A percentile compares a stretch with the other conserved stretches of the same genome.
Evolutionary conservation across 1,140 invertebrate genomes (phyloP).

Genomic region (Drosophila oshimai): DNA sequence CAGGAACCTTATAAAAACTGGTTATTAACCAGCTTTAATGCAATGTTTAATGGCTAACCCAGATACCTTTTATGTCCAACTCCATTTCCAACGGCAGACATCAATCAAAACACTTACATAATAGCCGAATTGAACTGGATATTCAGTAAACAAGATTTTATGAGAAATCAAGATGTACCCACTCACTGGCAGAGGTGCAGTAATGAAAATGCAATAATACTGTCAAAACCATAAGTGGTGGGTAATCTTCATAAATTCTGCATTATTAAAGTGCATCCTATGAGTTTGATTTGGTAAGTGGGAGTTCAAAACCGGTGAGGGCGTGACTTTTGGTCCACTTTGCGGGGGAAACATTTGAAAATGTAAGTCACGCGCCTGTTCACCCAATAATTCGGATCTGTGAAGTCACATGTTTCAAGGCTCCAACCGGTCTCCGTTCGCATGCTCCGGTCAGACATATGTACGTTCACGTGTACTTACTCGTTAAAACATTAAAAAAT

Average conservation of each 20-base stretch:
- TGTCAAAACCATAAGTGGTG: not conserved
- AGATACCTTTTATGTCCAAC: slow-evolving; percentile 21
- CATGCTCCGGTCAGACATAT: not conserved
- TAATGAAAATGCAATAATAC: not conserved
- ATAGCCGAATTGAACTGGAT: not conserved
- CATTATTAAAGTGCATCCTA: slow-evolving; percentile 3
- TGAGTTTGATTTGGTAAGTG: not conserved
- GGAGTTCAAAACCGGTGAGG: slow-evolving; percentile 14
- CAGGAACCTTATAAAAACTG: slow-evolving; percentile 29
- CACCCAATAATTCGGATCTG: slow-evolving; percentile 18
- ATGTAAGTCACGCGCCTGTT: slow-evolving; percentile 32
- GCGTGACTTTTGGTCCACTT: not conserved
- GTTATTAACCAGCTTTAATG: slow-evolving; percentile 1
- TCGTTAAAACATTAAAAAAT: slow-evolving; percentile 1
- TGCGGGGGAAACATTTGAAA: slow-evolving; percentile 6
- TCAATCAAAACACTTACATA: slow-evolving; percentile 4
- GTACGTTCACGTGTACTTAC: slow-evolving; percentile 3
- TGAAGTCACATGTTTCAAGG: slow-evolving; percentile 31
- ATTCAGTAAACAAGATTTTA: not conserved
- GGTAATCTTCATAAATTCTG: slow-evolving; percentile 17
- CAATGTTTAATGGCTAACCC: slow-evolving; percentile 15
- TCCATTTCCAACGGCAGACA: not conserved
- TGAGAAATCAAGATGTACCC: not conserved
- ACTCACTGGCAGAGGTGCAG: not conserved
- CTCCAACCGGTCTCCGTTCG: slow-evolving; percentile 26